These are phyloP conservation scores for Aphaenogaster ashmeadi DNA, from an alignment of 1,140 invertebrate species.

Conservation along the genomic window DNA sequence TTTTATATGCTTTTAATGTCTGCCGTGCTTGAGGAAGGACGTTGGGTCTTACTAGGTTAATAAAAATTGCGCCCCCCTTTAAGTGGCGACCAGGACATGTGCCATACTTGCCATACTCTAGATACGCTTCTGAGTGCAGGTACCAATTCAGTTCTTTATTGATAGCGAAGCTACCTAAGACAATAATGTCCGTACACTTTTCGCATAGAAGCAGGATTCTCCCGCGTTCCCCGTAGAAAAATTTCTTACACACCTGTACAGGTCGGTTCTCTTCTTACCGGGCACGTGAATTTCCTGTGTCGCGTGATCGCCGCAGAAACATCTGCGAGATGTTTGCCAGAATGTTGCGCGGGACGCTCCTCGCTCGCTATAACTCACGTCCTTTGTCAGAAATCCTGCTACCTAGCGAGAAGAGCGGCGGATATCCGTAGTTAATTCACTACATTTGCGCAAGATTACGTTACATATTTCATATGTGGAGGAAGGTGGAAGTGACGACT, in stretches of 20 bases:
- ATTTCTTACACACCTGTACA: constrained; percentile 46
- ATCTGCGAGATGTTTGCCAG: constrained; percentile 68
- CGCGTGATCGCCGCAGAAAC: constrained; percentile 52
- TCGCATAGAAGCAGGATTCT: background rate
- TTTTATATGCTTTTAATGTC: no score
- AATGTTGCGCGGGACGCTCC: constrained; percentile 57
- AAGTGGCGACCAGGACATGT: no score
- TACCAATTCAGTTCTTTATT: background rate
- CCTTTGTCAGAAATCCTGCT: constrained; percentile 53
- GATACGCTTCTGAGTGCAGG: background rate
- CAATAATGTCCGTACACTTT: background rate
- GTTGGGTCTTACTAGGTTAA: no score
- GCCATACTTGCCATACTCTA: no score
- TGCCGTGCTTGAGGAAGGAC: no score
- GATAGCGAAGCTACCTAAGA: background rate
- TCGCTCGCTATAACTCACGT: constrained; percentile 49
- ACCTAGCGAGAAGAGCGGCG: constrained; percentile 13
- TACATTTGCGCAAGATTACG: constrained; percentile 47
- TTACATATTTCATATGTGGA: constrained; percentile 39
- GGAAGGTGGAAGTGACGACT: background rate
- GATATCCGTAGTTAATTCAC: constrained; percentile 59
- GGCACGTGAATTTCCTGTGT: constrained; percentile 53
- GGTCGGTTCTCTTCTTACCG: constrained; percentile 33
- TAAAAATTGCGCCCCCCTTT: no score
- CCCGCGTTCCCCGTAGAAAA: background rate